Evolutionary conservation across 2,888 invertebrate species (phyloP), one percentile per base, ranked within the genome.

Genomic region (Metallyticus violacea): DNA sequence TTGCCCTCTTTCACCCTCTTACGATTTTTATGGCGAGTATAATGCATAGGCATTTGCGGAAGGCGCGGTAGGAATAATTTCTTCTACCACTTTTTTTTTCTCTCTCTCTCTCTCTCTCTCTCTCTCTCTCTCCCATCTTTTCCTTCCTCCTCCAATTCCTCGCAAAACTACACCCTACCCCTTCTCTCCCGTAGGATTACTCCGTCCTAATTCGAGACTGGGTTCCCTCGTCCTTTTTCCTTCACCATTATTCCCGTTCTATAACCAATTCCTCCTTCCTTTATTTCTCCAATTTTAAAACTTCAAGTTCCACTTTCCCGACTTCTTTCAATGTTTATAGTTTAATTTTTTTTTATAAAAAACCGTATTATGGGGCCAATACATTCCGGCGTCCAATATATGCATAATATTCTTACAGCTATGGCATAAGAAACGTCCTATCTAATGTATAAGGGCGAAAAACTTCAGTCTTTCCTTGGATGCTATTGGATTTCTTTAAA

Each of bases 1-100:
- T 77, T 84, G 76, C 62, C 85, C 79, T 84, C 87, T 86, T 82
- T 86, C 87, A 87, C 86, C 85, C 79, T 85, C 87, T 81, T 83
- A 85, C 87, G 86, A 87, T 87, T 87, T 86, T 87, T 87, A 87
- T 87, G 86, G 87, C 77, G 77, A 83, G 77, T 83, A 83, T 83
- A 83, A 83, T 83, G 77, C 83, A 83, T 83, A 28, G 83, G 83
- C 83, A 83, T 83, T 83, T 83, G 83, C 28, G 83, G 83, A 77
- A 83, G 83, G 77, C 83, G 83, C 77, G 77, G 77, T 77, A n/a
- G 26, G 77, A 15, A 28, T 76, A 82, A 82, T 83, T 77, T 77
- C 83, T 83, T 83, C 26, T 27, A 77, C 76, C 77, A 7, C 83
- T 77, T 7, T 77, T 25, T 40, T 25, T 22, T 1, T 28, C 77